A percentile compares a stretch with the other conserved stretches of the same genome.
Conservation (phyloP, 1,140 invertebrate species). For the Leptinotarsa undecemlineata region DNA sequence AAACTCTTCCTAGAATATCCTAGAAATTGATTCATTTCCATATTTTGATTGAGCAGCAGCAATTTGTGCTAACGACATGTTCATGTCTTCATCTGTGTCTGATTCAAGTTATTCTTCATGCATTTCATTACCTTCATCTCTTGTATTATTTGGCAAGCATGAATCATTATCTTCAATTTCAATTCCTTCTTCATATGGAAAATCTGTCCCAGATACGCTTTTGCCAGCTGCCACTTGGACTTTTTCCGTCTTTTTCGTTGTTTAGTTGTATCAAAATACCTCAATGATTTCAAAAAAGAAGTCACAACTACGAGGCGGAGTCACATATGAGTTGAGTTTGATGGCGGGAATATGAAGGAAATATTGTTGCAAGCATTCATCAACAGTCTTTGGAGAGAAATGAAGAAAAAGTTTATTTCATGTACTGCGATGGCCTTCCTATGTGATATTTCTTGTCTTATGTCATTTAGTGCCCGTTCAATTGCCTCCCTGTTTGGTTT, state of each 20-base stretch:
- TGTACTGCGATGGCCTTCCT: too few species aligned
- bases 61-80: background rate
- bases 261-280: background rate
- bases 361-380: too few species aligned
- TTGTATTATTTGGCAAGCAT: background rate
- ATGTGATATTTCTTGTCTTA: too few species aligned
- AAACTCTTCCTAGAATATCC: background rate
- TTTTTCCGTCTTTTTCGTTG: background rate
- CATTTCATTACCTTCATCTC: background rate
- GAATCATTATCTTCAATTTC: conserved; percentile 4
- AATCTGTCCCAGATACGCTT: background rate
- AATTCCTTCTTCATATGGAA: background rate
- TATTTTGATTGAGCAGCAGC: background rate
- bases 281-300: background rate
- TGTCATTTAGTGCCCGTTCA: too few species aligned
- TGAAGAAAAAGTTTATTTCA: too few species aligned
- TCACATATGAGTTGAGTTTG: too few species aligned
- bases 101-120: background rate
- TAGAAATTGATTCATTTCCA: too few species aligned
- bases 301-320: background rate
- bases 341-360: too few species aligned
- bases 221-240: background rate
- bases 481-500: too few species aligned
- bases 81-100: background rate
- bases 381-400: too few species aligned